Evolutionary conservation across 2,797 vertebrate genomes (phyloP).

Genomic region (Sus cebifrons): DNA sequence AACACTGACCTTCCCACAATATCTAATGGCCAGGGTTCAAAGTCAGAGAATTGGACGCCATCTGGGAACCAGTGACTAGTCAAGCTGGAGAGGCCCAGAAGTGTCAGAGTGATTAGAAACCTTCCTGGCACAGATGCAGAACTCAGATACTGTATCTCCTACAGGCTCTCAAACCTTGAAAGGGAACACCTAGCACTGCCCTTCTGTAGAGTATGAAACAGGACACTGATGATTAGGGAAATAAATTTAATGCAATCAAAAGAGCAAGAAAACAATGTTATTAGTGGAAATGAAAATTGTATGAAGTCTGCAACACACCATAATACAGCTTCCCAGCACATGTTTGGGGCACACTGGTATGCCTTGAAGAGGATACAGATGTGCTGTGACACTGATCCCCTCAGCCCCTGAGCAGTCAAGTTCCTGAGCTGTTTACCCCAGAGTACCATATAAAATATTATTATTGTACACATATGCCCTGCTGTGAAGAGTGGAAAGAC

Average conservation of each 20-base stretch:
- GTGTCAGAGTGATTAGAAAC: neutral
- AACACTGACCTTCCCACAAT: neutral
- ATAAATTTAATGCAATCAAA: neutral
- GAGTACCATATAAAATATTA: neutral
- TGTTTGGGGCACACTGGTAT: rapidly evolving
- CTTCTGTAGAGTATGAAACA: neutral
- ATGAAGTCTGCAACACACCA: neutral
- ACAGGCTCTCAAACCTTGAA: neutral
- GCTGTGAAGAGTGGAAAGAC: neutral
- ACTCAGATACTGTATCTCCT: neutral
- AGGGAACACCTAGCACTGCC: neutral
- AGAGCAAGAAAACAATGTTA: neutral
- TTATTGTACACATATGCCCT: neutral
- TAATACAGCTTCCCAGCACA: neutral
- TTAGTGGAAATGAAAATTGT: neutral
- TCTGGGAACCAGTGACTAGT: neutral
- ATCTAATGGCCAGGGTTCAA: neutral
- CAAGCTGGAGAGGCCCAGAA: neutral
- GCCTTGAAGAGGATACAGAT: neutral
- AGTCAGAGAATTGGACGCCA: neutral
- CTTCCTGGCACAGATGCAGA: neutral
- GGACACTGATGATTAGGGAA: neutral
- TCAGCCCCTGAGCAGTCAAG: neutral
- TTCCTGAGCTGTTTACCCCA: neutral
- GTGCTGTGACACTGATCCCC: neutral